A percentile compares a stretch with the other conserved stretches of the same genome.
Evolutionary conservation across 2,113 vertebrate genomes (phyloP).

Genomic region (Hemiscyllium ocellatum): DNA sequence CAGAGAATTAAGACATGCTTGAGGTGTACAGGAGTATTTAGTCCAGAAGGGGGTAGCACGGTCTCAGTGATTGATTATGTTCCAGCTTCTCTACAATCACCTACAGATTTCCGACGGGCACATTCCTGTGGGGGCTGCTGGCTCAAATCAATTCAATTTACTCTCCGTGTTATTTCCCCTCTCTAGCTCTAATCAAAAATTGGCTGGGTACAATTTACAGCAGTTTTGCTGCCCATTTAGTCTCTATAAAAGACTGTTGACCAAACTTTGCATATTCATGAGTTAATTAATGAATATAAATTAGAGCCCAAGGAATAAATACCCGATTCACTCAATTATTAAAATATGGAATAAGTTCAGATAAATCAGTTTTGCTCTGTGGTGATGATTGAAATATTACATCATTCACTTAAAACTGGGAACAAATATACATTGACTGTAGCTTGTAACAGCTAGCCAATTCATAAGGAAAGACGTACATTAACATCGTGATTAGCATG

Average conservation of each 20-base stretch:
- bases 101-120: neutral
- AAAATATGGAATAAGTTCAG: neutral
- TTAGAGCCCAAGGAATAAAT: neutral
- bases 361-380: neutral
- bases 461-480: neutral
- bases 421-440: neutral
- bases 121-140: neutral
- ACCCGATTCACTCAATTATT: neutral
- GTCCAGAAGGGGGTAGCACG: conserved; percentile 6
- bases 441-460: neutral
- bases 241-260: neutral
- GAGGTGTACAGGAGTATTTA: neutral
- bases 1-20: neutral
- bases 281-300: conserved; percentile 15
- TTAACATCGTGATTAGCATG: neutral
- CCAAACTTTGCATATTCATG: neutral
- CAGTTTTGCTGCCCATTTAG: neutral
- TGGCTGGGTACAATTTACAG: neutral
- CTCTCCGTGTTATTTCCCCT: neutral
- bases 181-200: neutral
- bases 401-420: neutral
- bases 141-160: neutral
- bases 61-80: neutral
- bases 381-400: neutral
- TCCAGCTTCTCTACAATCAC: neutral